phyloP scores from a whole-genome alignment of 2,888 invertebrate genomes.

The Odontomyia ornata region DNA sequence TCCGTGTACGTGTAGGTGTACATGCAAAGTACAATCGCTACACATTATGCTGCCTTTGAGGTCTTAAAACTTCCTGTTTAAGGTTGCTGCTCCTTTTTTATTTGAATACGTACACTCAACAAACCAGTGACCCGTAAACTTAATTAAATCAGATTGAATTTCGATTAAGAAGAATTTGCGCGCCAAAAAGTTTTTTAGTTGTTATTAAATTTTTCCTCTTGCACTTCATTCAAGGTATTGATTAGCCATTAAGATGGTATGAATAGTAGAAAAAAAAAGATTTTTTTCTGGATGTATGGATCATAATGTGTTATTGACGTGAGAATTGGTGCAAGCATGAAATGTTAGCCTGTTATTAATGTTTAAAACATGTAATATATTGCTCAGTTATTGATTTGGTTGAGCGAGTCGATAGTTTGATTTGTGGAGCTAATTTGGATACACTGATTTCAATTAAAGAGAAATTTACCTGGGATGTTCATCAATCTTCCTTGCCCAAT shows the following conservation, averaged over 20 bases:
- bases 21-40: not conserved
- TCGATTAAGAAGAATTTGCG: slow-evolving; percentile 36
- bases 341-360: not conserved
- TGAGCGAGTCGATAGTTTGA: no score
- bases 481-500: no score
- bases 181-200: slow-evolving; percentile 18
- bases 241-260: slow-evolving; percentile 26
- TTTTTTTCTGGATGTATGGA: not conserved
- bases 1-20: not conserved
- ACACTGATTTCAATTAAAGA: no score
- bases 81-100: slow-evolving; percentile 40
- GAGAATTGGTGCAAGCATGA: slow-evolving; percentile 4
- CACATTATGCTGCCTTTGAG: slow-evolving; percentile 6
- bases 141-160: slow-evolving; percentile 48
- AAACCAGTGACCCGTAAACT: slow-evolving; percentile 26
- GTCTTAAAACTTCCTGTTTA: slow-evolving; percentile 48
- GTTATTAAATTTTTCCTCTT: slow-evolving; percentile 4
- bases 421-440: no score
- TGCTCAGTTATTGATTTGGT: no score
- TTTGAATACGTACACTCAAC: not conserved
- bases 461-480: no score
- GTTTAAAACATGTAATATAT: not conserved
- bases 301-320: not conserved
- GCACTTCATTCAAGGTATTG: slow-evolving; percentile 12
- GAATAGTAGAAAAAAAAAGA: not conserved